Percentiles rank a stretch among this genome's conserved stretches.
Conservation (phyloP, 2,888 invertebrate species). For the Tenodera sinensis region DNA sequence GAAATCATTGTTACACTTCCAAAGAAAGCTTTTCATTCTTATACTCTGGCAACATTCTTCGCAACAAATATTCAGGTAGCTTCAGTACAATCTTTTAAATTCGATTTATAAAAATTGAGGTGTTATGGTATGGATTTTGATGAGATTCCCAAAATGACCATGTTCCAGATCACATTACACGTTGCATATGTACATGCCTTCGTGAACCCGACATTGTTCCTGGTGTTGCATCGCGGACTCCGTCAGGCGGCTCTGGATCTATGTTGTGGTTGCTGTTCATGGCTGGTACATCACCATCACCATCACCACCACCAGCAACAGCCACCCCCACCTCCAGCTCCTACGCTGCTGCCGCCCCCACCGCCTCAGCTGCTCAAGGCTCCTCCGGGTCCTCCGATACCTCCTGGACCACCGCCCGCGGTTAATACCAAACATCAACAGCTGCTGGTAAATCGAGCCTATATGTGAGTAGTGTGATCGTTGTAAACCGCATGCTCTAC, state of each 20-base stretch:
- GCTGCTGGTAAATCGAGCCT: conserved; percentile 50
- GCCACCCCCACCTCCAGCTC: conserved; percentile 46
- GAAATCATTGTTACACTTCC: no score
- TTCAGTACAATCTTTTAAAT: no score
- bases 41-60: no score
- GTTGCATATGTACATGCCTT: conserved; percentile 85
- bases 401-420: conserved; percentile 44
- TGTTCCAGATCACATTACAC: conserved; percentile 71
- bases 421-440: conserved; percentile 34
- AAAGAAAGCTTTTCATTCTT: no score
- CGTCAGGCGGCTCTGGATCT: conserved; percentile 68
- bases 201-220: conserved; percentile 76
- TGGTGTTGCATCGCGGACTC: conserved; percentile 72
- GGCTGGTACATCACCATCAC: conserved; percentile 27
- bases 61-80: no score
- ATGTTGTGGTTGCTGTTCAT: conserved; percentile 66
- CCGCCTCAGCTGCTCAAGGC: conserved; percentile 31
- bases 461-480: conserved; percentile 50
- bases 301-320: conserved; percentile 47
- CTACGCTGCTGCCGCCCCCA: conserved; percentile 22
- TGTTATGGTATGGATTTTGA: no score
- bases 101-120: no score
- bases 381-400: conserved; percentile 33
- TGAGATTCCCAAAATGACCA: no score
- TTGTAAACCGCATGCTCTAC: conserved; percentile 38